Percentiles rank a stretch among this genome's conserved stretches.
Conservation (phyloP, 2,797 vertebrate genomes). For the Hirundo rustica region DNA sequence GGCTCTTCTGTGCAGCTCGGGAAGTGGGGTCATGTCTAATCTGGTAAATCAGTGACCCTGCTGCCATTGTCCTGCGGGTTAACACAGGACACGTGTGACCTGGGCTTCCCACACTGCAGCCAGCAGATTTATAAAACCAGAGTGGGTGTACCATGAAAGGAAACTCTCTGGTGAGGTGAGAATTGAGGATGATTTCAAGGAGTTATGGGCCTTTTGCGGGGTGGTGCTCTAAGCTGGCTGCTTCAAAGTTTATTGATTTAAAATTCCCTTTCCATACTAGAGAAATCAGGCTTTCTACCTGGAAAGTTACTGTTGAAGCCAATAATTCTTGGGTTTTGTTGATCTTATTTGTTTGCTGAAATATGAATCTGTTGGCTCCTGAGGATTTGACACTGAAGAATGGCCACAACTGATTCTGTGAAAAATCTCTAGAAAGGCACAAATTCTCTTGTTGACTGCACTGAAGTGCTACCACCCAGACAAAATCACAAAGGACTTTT, state of each 20-base stretch:
- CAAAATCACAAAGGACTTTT: background rate
- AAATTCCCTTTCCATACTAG: background rate
- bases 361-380: background rate
- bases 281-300: background rate
- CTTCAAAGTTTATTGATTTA: background rate
- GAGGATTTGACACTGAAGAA: background rate
- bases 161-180: background rate
- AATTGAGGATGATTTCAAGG: background rate
- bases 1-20: background rate
- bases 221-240: background rate
- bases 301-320: background rate
- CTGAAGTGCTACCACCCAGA: accelerated
- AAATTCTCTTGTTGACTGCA: background rate
- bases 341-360: background rate
- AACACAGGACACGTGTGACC: background rate
- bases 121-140: background rate
- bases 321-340: background rate
- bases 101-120: background rate
- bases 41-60: background rate
- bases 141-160: background rate
- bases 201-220: background rate
- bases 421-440: background rate
- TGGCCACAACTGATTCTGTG: background rate
- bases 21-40: background rate
- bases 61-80: background rate